Base-by-base conservation (phyloP, 2,888 invertebrate species). In the Caenorhabditis doughertyi region DNA sequence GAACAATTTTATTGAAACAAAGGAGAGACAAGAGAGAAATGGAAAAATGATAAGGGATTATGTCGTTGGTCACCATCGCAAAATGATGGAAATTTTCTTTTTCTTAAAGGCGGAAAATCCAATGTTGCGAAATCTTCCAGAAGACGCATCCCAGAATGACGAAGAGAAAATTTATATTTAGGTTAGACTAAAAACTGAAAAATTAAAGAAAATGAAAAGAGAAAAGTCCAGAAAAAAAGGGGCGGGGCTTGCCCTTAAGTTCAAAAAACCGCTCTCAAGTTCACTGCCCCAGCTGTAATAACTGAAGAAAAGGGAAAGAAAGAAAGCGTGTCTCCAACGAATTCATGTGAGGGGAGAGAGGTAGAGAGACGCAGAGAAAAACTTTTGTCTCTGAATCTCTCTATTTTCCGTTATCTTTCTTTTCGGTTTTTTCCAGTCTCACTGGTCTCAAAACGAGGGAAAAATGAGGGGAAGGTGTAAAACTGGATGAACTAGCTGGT, bases 381-480 rank as follows among this genome's bases (percentile, higher is more conserved):
- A 27, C 29, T 62, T 32, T 47, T 18, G 16, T 27, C 44, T 47
- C 18, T 25, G 25, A 32, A 23, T 39, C 23, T 42, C 25, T 39
- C 39, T 23, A 4, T 53, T 21, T n/a, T 1, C 7, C 21, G 11
- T 21, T 5, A 2, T 49, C 11, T 53, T 53, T 53, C 18, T 16
- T n/a, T 21, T 49, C 49, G 21, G 49, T 49, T 7, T 18, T 18
- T 56, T 56, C 35, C 21, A 35, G n/a, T 42, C 9, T 25, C 25
- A 7, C 27, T 21, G 8, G 32, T 32, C 9, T 32, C 32, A 7
- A 32, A 21, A 5, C 39, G 21, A 18, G 35, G 35, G 18, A 56
- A 58, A 35, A 32, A 5, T 5, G 9, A 62, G 44, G 44, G 44
- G 64, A 64, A 47, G 44, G 64, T 64, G 64, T 64, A 64, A 47